A percentile compares a stretch with the other conserved stretches of the same genome.
Conservation (phyloP, 2,113 vertebrate species). For the Caloenas nicobarica region DNA sequence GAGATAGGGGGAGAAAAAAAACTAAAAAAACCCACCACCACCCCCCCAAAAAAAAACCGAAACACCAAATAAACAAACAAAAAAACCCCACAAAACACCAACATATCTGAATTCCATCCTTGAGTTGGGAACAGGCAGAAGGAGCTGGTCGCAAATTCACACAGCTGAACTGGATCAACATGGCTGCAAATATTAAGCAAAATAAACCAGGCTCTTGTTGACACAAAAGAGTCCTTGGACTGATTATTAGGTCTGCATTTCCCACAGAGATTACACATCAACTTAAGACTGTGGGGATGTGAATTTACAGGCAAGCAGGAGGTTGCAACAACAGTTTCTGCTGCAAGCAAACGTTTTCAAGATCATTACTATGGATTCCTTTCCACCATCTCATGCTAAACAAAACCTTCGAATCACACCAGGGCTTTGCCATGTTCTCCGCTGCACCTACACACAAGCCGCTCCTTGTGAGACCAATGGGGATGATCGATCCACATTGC, state of each 20-base stretch:
- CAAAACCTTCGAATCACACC: background rate
- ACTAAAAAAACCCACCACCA: too few relatives aligned
- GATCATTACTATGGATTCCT: background rate
- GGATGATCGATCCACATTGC: background rate
- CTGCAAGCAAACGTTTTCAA: background rate
- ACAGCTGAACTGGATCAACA: background rate
- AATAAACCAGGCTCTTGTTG: background rate
- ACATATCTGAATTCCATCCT: background rate
- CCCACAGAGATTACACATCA: conserved; percentile 25
- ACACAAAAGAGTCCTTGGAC: background rate
- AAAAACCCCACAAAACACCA: too few relatives aligned
- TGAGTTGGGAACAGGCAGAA: background rate
- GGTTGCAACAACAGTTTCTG: background rate
- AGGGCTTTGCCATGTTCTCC: rapidly evolving
- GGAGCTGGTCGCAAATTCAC: background rate
- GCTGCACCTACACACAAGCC: background rate
- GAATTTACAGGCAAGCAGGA: background rate
- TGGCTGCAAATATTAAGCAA: background rate
- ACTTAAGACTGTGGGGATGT: background rate
- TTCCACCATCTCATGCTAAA: background rate
- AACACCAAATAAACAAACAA: too few relatives aligned
- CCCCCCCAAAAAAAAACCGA: too few relatives aligned
- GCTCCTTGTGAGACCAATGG: background rate
- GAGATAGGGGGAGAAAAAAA: background rate
- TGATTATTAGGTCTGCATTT: background rate